Evolutionary conservation across 2,888 invertebrate species (phyloP).

Genomic region (Xanthia icteritia): DNA sequence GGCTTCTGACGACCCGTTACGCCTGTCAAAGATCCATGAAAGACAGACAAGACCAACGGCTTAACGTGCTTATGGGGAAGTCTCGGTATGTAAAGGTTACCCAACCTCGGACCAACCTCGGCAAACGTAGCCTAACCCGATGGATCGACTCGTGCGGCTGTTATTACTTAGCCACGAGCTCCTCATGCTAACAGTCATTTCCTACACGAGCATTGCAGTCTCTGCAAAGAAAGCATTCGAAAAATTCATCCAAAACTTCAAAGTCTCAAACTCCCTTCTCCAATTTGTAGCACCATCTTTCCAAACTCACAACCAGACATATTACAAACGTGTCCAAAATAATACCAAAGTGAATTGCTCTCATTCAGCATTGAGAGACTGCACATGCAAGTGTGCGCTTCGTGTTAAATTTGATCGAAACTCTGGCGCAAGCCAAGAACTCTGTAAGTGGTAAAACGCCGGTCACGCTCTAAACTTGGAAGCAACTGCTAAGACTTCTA

Average conservation of each 20-base stretch:
- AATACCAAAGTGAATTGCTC: constrained; percentile 51
- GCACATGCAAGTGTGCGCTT: constrained; percentile 61
- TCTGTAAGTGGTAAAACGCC: constrained; percentile 57
- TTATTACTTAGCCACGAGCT: no score
- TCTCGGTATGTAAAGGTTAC: no score
- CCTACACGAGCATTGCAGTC: background rate
- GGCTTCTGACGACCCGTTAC: no score
- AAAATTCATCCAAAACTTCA: no score
- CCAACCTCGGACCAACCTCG: no score
- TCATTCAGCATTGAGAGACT: constrained; percentile 52
- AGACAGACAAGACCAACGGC: no score
- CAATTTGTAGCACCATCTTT: constrained; percentile 1
- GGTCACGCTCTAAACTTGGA: constrained; percentile 70
- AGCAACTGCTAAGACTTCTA: constrained; percentile 63
- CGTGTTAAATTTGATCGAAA: constrained; percentile 62
- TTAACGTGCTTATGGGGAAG: no score
- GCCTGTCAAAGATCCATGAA: no score
- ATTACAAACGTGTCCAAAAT: constrained; percentile 58
- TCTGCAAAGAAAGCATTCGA: no score
- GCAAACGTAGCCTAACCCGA: no score
- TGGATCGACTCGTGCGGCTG: no score
- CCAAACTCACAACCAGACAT: constrained; percentile 36
- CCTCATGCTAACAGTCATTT: background rate
- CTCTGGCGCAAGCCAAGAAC: constrained; percentile 59
- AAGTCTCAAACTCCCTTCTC: background rate